Evolutionary conservation across 2,797 vertebrate genomes (phyloP).

Genomic region (Characodon lateralis): DNA sequence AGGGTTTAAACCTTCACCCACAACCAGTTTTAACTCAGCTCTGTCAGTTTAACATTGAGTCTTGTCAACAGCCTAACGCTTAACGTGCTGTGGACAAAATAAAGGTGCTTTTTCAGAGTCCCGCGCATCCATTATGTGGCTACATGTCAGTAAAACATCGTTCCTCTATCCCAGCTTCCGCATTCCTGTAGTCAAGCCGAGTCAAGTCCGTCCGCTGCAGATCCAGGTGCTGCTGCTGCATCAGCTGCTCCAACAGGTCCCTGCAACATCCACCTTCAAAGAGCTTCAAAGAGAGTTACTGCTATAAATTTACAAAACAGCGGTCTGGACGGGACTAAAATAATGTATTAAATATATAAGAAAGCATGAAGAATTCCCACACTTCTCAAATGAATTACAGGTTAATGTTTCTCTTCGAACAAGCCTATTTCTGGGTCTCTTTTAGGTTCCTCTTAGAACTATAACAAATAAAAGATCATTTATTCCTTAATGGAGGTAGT

Average conservation of each 20-base stretch:
- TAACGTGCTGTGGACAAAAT: not conserved
- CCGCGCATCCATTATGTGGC: not conserved
- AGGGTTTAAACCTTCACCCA: not conserved
- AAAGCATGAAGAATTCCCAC: too few relatives aligned
- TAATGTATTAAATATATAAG: not conserved
- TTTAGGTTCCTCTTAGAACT: too few relatives aligned
- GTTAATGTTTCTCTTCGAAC: too few relatives aligned
- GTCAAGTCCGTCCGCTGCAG: slow-evolving; percentile 58
- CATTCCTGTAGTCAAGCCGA: slow-evolving; percentile 69
- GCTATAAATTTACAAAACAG: too few relatives aligned
- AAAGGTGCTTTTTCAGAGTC: not conserved
- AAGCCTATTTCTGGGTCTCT: too few relatives aligned
- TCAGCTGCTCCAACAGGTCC: slow-evolving; percentile 26
- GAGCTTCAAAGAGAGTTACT: too few relatives aligned
- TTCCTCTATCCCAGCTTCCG: slow-evolving; percentile 59
- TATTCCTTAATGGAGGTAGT: not conserved
- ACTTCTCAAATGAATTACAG: too few relatives aligned
- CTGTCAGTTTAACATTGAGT: not conserved
- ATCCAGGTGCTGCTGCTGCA: slow-evolving; percentile 5
- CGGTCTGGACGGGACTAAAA: not conserved
- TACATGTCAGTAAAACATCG: slow-evolving; percentile 22
- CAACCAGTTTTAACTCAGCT: not conserved
- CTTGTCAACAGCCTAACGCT: not conserved
- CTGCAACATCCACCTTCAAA: slow-evolving; percentile 26
- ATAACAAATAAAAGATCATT: too few relatives aligned